Evolutionary conservation across 2,113 vertebrate species (phyloP), one percentile per base, ranked within the genome.

Genomic region (Rana temporaria): DNA sequence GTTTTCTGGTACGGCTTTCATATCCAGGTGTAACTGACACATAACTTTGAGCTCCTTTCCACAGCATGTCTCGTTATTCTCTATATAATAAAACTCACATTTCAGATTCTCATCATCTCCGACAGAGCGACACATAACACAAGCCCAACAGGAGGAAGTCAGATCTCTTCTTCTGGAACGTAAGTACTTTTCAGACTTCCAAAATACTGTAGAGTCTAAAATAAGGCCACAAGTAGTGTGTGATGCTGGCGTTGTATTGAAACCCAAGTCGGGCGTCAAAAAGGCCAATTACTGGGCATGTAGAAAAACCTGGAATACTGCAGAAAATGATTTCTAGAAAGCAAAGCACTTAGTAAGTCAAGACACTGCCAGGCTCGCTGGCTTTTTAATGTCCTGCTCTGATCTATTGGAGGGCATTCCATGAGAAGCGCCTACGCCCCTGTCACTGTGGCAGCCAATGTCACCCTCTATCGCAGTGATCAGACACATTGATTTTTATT

Each of bases 21-120:
- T 74, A 74, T 74, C 71, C 55, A 60, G 71, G 30, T 74, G 14
- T 60, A 3, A 30, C 26, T 2, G 1, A 74, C 18, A 38, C 30
- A 38, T 20, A 3, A 56, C 55, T 60, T 74, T 74, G 71, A 74
- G 56, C 55, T 74, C 15, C 59, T 60, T 74, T 74, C 30, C n/a
- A 59, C 42, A 68, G 22, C 52, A 79, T 11, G 48, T 60, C 66
- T 64, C 17, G 64, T 57, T 79, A 57, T 79, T 68, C 32, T 59
- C 32, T 19, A 57, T n/a, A 17, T 68, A 57, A 68, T 79, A 79
- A 79, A 79, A 79, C 20, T 22, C 34, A 19, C 64, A 57, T 64
- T 34, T 79, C 24, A 53, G 53, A 6, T 68, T 34, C 67, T 48
- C 30, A 57, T 79, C 38, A 34, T 69, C 57, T 30, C 64, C 65